A percentile compares a stretch with the other conserved stretches of the same genome.
Conservation (phyloP, 2,113 vertebrate species). For the Catharus fuscescens region DNA sequence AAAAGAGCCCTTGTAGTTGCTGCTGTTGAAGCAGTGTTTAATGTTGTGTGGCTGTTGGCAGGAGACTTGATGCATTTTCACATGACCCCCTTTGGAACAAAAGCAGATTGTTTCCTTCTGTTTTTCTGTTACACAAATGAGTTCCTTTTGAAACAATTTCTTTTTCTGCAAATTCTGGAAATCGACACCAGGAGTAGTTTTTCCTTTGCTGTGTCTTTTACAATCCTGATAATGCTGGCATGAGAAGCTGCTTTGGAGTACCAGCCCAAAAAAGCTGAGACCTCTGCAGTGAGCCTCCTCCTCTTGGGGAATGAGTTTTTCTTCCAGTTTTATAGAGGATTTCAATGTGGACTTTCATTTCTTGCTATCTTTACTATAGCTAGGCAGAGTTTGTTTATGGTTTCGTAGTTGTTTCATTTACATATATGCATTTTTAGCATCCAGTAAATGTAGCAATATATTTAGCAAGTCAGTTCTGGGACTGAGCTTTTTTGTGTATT, state of each 20-base stretch:
- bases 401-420: background rate
- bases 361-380: background rate
- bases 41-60: conserved; percentile 63
- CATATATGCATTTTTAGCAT: background rate
- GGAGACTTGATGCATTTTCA: conserved; percentile 56
- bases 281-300: background rate
- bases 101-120: conserved; percentile 59
- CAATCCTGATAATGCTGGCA: background rate
- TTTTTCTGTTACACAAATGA: conserved; percentile 34
- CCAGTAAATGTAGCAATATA: background rate
- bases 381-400: background rate
- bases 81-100: conserved; percentile 49
- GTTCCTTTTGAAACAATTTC: conserved; percentile 45
- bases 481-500: background rate
- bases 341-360: background rate
- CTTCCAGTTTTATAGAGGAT: background rate
- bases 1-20: conserved; percentile 48
- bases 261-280: background rate
- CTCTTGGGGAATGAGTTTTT: background rate
- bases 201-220: background rate
- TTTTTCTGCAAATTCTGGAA: conserved; percentile 50
- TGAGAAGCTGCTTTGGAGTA: background rate
- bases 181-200: background rate
- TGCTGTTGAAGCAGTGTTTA: conserved; percentile 61
- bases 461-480: background rate